Base-by-base conservation (phyloP, 1,140 invertebrate species). In the Kradibia gibbosae region DNA sequence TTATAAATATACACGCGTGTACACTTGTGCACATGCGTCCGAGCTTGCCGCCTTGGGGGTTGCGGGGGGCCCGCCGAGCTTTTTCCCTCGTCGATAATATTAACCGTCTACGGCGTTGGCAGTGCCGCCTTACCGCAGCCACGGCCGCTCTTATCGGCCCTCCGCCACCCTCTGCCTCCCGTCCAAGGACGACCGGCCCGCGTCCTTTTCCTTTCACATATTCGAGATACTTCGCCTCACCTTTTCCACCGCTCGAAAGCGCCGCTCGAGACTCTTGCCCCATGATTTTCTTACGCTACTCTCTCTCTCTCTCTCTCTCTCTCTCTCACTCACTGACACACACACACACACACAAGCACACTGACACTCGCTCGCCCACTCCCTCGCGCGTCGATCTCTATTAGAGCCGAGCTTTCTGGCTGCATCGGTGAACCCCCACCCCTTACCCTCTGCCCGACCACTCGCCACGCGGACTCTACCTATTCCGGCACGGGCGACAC, bases 11-110 rank as follows among this genome's bases (percentile, higher is more conserved):
- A n/a, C n/a, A n/a, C 0, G 25, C 57, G 53, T 50, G 57, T 34
- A 31, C 53, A 53, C 72, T 80, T 82, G 48, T 36, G 31, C 60
- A 45, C 10, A 28, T 70, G n/a, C 39, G 67, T 72, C n/a, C n/a
- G n/a, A n/a, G n/a, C n/a, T n/a, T n/a, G n/a, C n/a, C n/a, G n/a
- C n/a, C n/a, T 50, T 13, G 22, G 13, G 8, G 28, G 13, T 31
- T 2, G 60, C 17, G 60, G 31, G 50, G 50, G 10, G n/a, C n/a
- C n/a, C n/a, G n/a, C 22, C 42, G 5, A 31, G 31, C 60, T 65
- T 13, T 36, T 36, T 65, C 28, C 5, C 2, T 31, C n/a, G 20
- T 34, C 22, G 31, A 34, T 65, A 36, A 4, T 20, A 2, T 11
- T 5, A 17, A 20, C 5, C 15, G 50, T 3, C 50, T 5, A 53